Evolutionary conservation across 2,888 invertebrate genomes (phyloP), one percentile per base, ranked within the genome.

Genomic region (Aplocera efformata): DNA sequence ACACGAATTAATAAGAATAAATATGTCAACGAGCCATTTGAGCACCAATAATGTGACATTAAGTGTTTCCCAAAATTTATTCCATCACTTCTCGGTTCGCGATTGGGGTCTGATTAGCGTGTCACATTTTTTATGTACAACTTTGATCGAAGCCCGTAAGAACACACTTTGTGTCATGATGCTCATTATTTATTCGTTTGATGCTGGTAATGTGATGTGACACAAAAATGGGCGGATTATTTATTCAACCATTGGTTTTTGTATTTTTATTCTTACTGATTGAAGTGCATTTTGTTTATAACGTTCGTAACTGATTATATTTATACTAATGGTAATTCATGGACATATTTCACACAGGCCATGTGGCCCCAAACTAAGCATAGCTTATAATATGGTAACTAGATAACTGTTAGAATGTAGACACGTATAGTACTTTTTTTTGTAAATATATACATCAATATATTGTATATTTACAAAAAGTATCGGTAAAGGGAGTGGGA

Each of bases 11-110:
- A 31, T 33, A 31, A 25, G 10, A 25, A 39, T 39, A 32, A 40
- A 40, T 22, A 36, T 23, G 26, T 40, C 36, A 36, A 25, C 36
- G 26, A 40, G 22, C 17, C 45, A 32, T 32, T 32, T 24, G 9
- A 17, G 7, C 32, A 35, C 13, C 39, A 36, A 36, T 45, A 40
- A 40, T 40, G 29, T 23, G 7, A 31, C 10, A 34, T 32, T 35
- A 34, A 40, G 32, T 44, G 39, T 29, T 38, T 39, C 11, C 11
- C n/a, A 38, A 31, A 32, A 39, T 32, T 44, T 29, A 36, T 44
- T 23, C 10, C 24, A 17, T 24, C 24, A 17, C 26, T 21, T 29
- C 34, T 10, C 34, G 26, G 22, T 17, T 28, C 17, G 7, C 20
- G 17, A 32, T 24, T 36, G 29, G 32, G 29, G 25, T 7, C 32